Conservation (phyloP, 2,797 vertebrate species). For the Cirrhinus molitorella region DNA sequence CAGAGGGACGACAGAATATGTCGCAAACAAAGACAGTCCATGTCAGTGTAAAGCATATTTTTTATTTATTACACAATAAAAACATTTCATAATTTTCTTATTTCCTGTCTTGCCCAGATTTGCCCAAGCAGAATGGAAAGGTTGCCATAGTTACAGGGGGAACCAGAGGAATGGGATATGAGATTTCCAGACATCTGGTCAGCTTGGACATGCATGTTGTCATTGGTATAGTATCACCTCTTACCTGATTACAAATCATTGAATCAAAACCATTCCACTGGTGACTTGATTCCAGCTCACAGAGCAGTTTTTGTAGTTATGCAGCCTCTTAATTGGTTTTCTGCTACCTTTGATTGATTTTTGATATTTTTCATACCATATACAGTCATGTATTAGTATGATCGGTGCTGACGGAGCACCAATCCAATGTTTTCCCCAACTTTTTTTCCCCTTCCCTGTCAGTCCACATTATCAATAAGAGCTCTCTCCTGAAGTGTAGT, state of each 20-base stretch:
- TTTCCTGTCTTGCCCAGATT: slow-evolving; percentile 76
- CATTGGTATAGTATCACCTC: slow-evolving; percentile 82
- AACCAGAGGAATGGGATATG: slow-evolving; percentile 89
- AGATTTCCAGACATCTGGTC: slow-evolving; percentile 85
- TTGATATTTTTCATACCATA: background rate
- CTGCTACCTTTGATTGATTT: slow-evolving; percentile 6
- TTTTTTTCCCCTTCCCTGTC: background rate
- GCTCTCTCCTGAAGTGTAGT: background rate
- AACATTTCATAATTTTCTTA: slow-evolving; percentile 37
- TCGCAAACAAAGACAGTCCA: background rate
- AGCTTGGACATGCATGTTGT: slow-evolving; percentile 90
- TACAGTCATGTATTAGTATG: background rate
- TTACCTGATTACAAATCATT: slow-evolving; percentile 22
- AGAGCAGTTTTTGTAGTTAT: background rate
- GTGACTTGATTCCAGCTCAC: background rate
- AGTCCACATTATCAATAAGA: slow-evolving; percentile 13
- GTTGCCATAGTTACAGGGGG: slow-evolving; percentile 95
- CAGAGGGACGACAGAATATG: background rate
- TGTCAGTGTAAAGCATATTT: background rate
- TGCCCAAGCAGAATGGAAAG: slow-evolving; percentile 85
- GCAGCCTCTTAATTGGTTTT: background rate
- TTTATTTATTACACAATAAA: background rate
- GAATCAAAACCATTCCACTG: background rate
- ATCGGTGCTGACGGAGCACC: background rate
- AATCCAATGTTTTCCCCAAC: background rate